phyloP scores from a whole-genome alignment of 2,113 vertebrate species.

The Myanophis thanlyinensis region DNA sequence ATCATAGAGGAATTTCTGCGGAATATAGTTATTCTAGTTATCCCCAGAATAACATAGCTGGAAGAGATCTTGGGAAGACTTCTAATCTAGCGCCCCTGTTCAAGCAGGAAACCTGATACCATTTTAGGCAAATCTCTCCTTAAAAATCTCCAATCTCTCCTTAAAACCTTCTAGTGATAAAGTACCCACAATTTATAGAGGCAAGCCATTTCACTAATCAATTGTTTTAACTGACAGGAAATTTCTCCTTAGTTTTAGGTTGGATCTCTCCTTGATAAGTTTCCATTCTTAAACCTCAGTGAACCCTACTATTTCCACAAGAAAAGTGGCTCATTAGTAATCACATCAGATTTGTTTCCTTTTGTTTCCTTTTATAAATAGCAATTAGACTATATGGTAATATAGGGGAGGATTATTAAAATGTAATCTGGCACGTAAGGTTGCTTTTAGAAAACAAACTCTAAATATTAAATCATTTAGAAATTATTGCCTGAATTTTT shows the following conservation, averaged over 20 bases:
- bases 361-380: slow-evolving; percentile 30
- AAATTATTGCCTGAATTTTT: slow-evolving; percentile 2
- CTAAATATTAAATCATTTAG: slow-evolving; percentile 14
- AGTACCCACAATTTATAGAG: neutral
- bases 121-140: neutral
- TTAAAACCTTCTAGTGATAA: neutral
- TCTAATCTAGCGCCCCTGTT: neutral
- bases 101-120: neutral
- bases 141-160: neutral
- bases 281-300: neutral
- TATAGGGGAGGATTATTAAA: neutral
- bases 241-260: neutral
- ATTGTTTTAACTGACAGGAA: neutral
- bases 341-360: neutral
- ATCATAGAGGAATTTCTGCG: neutral
- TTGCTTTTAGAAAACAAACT: slow-evolving; percentile 13
- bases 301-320: slow-evolving; percentile 9
- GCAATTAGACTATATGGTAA: neutral
- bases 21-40: slow-evolving; percentile 4
- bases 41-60: neutral
- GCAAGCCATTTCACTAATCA: neutral
- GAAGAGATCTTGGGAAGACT: neutral
- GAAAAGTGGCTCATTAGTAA: neutral
- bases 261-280: neutral
- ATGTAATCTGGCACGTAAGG: neutral